These are phyloP conservation scores for Apodemia zela DNA, from an alignment of 2,888 invertebrate genomes.

Conservation along the genomic window DNA sequence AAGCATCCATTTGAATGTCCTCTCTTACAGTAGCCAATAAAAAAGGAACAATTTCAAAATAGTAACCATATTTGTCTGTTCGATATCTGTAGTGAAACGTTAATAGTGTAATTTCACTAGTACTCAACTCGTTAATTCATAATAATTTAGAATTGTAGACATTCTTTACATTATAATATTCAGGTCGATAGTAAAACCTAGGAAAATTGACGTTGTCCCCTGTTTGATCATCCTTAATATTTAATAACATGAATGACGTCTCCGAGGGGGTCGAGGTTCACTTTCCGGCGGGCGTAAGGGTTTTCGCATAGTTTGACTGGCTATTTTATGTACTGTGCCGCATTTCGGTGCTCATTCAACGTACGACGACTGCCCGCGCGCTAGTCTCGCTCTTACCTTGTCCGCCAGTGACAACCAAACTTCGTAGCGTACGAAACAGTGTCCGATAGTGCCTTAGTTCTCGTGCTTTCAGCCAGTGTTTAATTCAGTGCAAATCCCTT, in stretches of 20 bases:
- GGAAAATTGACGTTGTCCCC: background rate
- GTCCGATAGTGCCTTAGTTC: conserved; percentile 36
- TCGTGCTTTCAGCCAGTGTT: conserved; percentile 55
- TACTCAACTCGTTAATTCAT: too few species aligned
- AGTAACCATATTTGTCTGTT: too few species aligned
- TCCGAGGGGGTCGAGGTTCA: conserved; percentile 57
- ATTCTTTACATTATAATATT: too few species aligned
- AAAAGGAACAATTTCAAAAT: too few species aligned
- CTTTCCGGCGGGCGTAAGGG: conserved; percentile 66
- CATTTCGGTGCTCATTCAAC: conserved; percentile 80
- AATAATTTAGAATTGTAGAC: too few species aligned
- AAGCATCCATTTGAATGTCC: too few species aligned
- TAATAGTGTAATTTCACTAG: too few species aligned
- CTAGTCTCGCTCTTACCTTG: conserved; percentile 58
- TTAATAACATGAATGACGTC: conserved; percentile 41
- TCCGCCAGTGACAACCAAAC: conserved; percentile 55
- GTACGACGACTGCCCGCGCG: conserved; percentile 76
- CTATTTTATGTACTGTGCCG: conserved; percentile 77
- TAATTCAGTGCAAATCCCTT: conserved; percentile 37
- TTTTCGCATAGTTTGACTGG: conserved; percentile 76
- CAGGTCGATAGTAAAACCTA: too few species aligned
- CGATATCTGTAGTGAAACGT: too few species aligned
- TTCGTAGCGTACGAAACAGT: conserved; percentile 32
- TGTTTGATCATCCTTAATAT: background rate
- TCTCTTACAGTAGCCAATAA: too few species aligned